Conservation (phyloP, 37 sponge, comb jelly and placozoan genomes). For the Agelas oroides region DNA sequence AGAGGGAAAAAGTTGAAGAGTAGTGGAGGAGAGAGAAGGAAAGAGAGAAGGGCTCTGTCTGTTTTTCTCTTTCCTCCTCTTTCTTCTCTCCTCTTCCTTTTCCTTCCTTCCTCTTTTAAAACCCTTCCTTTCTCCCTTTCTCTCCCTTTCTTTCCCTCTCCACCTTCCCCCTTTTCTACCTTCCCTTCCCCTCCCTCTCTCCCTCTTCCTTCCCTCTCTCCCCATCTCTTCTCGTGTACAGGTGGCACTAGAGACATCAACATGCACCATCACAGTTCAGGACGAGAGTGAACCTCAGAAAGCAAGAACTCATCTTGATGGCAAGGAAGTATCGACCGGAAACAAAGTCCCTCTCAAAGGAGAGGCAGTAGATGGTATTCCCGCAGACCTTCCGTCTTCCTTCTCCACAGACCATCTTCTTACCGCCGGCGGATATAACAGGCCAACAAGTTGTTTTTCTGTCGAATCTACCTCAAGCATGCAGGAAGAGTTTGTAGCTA, state of each 20-base stretch:
- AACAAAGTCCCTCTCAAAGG: too few species aligned
- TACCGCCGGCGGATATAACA: neutral
- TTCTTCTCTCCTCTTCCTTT: slow-evolving; percentile 23
- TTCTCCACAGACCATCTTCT: neutral
- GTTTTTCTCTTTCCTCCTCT: neutral
- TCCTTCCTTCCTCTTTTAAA: slow-evolving; percentile 15
- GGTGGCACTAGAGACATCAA: too few species aligned
- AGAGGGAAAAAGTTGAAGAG: too few species aligned
- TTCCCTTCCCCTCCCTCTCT: too few species aligned
- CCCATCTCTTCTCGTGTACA: neutral
- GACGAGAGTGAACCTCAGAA: too few species aligned
- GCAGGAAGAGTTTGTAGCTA: too few species aligned
- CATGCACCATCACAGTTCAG: too few species aligned
- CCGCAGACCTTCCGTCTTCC: neutral
- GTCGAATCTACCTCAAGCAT: too few species aligned
- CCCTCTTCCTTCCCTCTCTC: too few species aligned
- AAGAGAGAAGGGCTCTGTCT: too few species aligned
- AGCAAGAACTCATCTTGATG: neutral
- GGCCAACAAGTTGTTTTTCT: neutral
- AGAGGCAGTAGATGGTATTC: too few species aligned
- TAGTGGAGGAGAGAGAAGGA: too few species aligned
- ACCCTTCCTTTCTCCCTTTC: slow-evolving; percentile 24
- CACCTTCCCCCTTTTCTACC: neutral
- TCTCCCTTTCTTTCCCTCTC: slow-evolving; percentile 14
- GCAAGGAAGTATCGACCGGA: neutral